Percentiles rank a stretch among this genome's conserved stretches.
These are phyloP conservation scores for Aepyceros melampus DNA, from an alignment of 2,113 vertebrate species.

Conservation along the genomic window DNA sequence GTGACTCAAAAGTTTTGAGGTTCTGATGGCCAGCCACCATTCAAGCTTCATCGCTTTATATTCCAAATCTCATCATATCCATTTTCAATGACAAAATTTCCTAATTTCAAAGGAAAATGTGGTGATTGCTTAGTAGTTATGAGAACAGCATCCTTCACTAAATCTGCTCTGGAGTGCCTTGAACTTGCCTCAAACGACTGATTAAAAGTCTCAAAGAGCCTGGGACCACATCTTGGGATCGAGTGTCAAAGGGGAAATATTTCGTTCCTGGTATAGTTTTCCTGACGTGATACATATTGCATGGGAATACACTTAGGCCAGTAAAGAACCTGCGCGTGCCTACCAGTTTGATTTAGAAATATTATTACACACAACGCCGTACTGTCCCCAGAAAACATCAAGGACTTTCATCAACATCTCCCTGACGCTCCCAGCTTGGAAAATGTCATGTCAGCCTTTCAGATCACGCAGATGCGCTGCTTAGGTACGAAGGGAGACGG, in stretches of 20 bases:
- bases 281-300: background rate
- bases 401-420: conserved; percentile 13
- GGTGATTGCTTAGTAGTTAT: background rate
- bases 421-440: background rate
- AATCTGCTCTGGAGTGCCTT: background rate
- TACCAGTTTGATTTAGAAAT: background rate
- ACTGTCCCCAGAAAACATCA: background rate
- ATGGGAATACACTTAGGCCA: background rate
- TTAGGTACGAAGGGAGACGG: background rate
- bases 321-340: background rate
- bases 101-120: background rate
- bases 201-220: background rate
- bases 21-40: background rate
- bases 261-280: background rate
- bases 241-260: background rate
- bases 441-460: conserved; percentile 28
- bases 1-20: conserved; percentile 36
- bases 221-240: background rate
- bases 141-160: conserved; percentile 9
- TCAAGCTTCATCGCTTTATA: background rate
- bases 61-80: background rate
- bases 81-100: background rate
- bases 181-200: conserved; percentile 24
- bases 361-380: background rate
- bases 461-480: background rate